A percentile compares a stretch with the other conserved stretches of the same genome.
Conservation (phyloP, 2,797 vertebrate genomes). For the Pogoniulus pusillus region DNA sequence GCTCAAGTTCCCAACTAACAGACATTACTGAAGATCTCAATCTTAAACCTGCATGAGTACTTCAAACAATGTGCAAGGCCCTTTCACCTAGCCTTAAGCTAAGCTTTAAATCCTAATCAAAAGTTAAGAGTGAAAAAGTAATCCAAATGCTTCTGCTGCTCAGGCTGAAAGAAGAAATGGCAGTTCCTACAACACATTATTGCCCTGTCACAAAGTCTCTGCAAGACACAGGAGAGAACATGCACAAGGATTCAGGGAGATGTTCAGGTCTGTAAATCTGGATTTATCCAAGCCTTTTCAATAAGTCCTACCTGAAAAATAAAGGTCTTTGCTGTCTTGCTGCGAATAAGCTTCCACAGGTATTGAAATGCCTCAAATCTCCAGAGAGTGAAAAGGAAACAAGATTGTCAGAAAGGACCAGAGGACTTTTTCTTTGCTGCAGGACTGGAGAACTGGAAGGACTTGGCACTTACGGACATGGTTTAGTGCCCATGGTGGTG, state of each 20-base stretch:
- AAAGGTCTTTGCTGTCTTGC: not conserved
- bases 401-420: accelerated
- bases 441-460: not conserved
- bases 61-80: not conserved
- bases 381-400: not conserved
- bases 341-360: not conserved
- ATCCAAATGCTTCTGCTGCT: not conserved
- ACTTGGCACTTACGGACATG: not conserved
- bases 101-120: not conserved
- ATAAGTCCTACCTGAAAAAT: not conserved
- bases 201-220: not conserved
- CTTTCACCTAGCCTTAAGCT: not conserved
- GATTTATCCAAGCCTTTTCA: not conserved
- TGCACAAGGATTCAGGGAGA: not conserved
- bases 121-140: not conserved
- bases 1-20: not conserved
- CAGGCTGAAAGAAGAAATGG: not conserved
- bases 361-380: not conserved
- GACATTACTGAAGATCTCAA: not conserved
- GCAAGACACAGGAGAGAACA: not conserved
- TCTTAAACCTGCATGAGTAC: not conserved
- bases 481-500: no score
- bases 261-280: not conserved
- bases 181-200: not conserved
- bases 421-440: not conserved